Base-by-base conservation (phyloP, 2,888 invertebrate species). In the Galerucella nymphaeae region DNA sequence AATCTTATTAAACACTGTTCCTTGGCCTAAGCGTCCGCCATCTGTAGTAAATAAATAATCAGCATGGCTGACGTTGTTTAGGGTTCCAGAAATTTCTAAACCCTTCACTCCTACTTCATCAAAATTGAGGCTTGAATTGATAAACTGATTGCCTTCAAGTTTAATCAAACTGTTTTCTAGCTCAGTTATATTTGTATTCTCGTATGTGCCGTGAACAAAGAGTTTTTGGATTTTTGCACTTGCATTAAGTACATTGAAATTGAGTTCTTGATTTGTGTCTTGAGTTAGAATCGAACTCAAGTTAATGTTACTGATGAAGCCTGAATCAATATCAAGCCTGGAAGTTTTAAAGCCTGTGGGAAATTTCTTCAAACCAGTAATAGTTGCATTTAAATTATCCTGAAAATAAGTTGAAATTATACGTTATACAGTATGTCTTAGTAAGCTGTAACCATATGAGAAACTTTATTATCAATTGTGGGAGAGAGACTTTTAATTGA, bases 351-450 rank as follows among this genome's bases (percentile, higher is more conserved):
- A 81, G 0, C 86, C 82, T 20, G 84, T 79, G 2, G 82, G 70
- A 72, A 91, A 89, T 0, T 78, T 82, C 83, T 91, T 91, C 0
- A 78, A 74, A 0, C 89, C 87, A 5, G 82, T 84, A 70, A 91
- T 87, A 13, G 71, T 75, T 0, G 85, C 79, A 2, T 82, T 75
- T 50, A 84, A 73, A 3, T 85, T 84, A 6, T 86, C 82, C 82
- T 82, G 55, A 70, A 80, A 78, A 20, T 75, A 65, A 18, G 57
- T 20, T 20, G 13, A 42, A 42, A 42, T 11, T 13, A 42, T 11
- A 42, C 9, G 9, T 11, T n/a, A n/a, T n/a, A n/a, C n/a, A n/a
- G n/a, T n/a, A n/a, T n/a, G n/a, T n/a, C n/a, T n/a, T n/a, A n/a
- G n/a, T n/a, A n/a, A n/a, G n/a, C n/a, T n/a, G n/a, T n/a, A n/a